Percentiles rank a stretch among this genome's conserved stretches.
These are phyloP conservation scores for Poecile atricapillus DNA, from an alignment of 2,113 vertebrate species.

Conservation along the genomic window DNA sequence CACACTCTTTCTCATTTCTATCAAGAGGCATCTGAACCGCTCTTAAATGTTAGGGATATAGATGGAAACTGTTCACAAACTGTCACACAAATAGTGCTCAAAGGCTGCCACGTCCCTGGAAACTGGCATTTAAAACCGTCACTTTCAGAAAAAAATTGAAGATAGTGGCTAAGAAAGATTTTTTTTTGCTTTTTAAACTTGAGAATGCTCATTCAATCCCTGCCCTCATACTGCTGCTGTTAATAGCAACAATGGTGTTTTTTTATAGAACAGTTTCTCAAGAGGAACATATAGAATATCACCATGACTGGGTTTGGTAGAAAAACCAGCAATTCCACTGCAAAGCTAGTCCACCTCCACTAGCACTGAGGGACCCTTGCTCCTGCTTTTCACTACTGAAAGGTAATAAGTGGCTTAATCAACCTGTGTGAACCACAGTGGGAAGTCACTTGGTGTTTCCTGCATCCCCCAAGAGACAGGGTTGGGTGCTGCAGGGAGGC, in stretches of 20 bases:
- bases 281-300: not conserved
- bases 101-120: not conserved
- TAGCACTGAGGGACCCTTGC: not conserved
- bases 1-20: not conserved
- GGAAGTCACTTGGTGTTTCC: not conserved
- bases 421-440: not conserved
- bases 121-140: not conserved
- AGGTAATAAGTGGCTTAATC: not conserved
- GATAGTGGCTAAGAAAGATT: not conserved
- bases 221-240: not conserved
- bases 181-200: not conserved
- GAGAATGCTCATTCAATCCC: not conserved
- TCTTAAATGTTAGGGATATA: not conserved
- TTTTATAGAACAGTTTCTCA: not conserved
- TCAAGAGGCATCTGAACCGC: not conserved
- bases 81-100: not conserved
- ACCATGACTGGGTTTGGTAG: not conserved
- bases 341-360: not conserved
- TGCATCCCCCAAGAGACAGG: not conserved
- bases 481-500: fast-evolving
- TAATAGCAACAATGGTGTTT: not conserved
- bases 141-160: not conserved
- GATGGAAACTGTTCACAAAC: not conserved
- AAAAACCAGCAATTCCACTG: not conserved
- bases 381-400: not conserved